These are phyloP conservation scores for Proteles cristata DNA, from an alignment of 2,113 vertebrate species.

Conservation along the genomic window DNA sequence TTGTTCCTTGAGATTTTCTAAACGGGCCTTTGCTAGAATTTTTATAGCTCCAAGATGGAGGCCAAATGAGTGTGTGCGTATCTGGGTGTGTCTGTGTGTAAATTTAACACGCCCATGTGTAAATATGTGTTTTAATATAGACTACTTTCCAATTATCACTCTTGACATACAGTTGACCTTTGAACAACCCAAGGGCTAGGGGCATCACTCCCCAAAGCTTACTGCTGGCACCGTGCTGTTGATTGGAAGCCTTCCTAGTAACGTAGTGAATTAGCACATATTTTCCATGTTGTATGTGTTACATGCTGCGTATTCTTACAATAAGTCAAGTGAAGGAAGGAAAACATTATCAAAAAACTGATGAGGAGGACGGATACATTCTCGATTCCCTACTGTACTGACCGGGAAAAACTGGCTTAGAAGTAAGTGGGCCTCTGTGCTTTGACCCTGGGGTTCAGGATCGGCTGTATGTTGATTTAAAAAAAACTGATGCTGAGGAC, in stretches of 20 bases:
- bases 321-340: not conserved
- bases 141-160: not conserved
- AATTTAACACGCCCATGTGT: accelerated
- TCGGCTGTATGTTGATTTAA: not conserved
- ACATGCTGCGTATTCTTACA: accelerated
- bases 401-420: accelerated
- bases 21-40: not conserved
- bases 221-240: accelerated
- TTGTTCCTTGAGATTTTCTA: not conserved
- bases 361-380: accelerated
- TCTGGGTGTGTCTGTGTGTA: not conserved
- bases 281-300: accelerated
- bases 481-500: no score
- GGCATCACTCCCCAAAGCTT: not conserved
- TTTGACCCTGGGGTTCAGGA: accelerated
- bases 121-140: no score
- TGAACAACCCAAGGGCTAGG: not conserved
- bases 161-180: no score
- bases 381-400: accelerated
- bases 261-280: accelerated
- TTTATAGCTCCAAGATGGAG: not conserved
- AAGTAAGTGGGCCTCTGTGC: not conserved
- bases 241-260: not conserved
- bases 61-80: not conserved
- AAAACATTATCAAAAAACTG: accelerated